These are phyloP conservation scores for Gymnobelideus leadbeateri DNA, from an alignment of 2,113 vertebrate genomes.

Conservation along the genomic window DNA sequence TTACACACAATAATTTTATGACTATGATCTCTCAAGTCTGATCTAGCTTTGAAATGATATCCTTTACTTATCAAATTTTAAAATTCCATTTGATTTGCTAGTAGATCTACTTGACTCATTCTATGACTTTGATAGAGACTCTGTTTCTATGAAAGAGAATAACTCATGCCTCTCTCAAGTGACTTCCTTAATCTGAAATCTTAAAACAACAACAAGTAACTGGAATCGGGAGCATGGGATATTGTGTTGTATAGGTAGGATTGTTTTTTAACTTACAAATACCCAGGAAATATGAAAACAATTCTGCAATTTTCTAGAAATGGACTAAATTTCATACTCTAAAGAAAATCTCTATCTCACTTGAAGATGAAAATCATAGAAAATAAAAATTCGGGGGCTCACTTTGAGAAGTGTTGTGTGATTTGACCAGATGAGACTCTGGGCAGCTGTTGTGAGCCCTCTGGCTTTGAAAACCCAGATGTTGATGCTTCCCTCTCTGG, in stretches of 20 bases:
- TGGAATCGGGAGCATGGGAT: not conserved
- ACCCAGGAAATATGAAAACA: not conserved
- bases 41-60: not conserved
- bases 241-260: not conserved
- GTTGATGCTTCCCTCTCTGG: too few relatives aligned
- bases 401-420: too few relatives aligned
- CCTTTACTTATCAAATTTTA: not conserved
- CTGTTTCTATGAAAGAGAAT: not conserved
- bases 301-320: not conserved
- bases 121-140: not conserved
- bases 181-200: not conserved
- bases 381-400: not conserved
- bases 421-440: too few relatives aligned
- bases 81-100: not conserved
- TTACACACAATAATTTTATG: not conserved
- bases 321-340: not conserved
- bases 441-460: too few relatives aligned
- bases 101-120: not conserved
- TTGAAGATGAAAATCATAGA: not conserved
- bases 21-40: not conserved
- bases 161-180: not conserved
- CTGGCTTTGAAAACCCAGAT: too few relatives aligned
- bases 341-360: not conserved
- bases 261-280: not conserved
- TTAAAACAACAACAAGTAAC: not conserved